phyloP scores from a whole-genome alignment of 2,797 vertebrate species.

The Oreochromis grahami region DNA sequence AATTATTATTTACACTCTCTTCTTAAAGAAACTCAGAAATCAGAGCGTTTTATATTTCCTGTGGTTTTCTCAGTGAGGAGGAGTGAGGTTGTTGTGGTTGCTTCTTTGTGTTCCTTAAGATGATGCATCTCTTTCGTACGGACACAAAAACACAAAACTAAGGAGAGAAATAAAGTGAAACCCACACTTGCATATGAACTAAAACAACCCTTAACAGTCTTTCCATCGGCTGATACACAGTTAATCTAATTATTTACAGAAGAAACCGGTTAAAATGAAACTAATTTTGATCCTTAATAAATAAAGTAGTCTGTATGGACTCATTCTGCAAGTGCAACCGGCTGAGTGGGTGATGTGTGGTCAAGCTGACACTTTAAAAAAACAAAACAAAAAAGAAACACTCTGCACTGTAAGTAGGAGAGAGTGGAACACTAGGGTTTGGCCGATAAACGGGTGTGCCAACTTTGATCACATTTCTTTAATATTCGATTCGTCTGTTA shows the following conservation, averaged over 20 bases:
- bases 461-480: neutral
- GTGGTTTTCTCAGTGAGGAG: neutral
- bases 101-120: neutral
- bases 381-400: neutral
- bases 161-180: neutral
- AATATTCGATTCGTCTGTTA: neutral
- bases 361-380: neutral
- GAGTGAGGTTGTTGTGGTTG: constrained; percentile 51
- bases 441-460: neutral
- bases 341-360: neutral
- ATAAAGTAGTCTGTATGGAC: neutral
- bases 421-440: neutral
- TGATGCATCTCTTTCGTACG: neutral
- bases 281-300: neutral
- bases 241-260: neutral
- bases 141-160: neutral
- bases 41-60: neutral
- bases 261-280: neutral
- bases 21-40: neutral
- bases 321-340: accelerated
- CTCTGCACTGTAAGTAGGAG: constrained; percentile 7
- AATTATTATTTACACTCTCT: constrained; percentile 35
- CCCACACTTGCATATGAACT: neutral
- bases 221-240: neutral
- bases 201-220: neutral